Conservation (phyloP, 2,113 vertebrate species). For the Todiramphus chloris region DNA sequence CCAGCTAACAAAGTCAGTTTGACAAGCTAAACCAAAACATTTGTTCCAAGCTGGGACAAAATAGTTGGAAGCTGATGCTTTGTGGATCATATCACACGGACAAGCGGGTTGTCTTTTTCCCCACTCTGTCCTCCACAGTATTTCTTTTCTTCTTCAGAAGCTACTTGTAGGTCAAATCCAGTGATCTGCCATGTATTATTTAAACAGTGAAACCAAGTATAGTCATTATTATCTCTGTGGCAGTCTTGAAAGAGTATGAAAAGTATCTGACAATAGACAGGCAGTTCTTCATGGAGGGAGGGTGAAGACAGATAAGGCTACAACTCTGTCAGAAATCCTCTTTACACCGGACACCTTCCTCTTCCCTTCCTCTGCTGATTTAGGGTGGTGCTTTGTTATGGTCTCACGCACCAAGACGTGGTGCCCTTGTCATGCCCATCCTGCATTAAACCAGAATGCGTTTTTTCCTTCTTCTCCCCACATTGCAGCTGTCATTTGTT, state of each 20-base stretch:
- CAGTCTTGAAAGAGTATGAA: conserved; percentile 4
- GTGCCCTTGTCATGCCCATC: not conserved
- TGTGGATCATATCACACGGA: not conserved
- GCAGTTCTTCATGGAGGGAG: conserved; percentile 4
- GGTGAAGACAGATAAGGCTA: conserved; percentile 10
- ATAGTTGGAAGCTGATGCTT: not conserved
- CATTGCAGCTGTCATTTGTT: conserved; percentile 70
- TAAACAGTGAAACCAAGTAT: not conserved
- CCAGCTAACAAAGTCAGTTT: not conserved
- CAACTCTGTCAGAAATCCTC: conserved; percentile 1
- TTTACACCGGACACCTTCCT: not conserved
- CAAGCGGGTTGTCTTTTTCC: not conserved
- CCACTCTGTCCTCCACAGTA: not conserved
- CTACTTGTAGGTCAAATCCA: not conserved
- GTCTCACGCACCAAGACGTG: not conserved
- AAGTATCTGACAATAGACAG: not conserved
- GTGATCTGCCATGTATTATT: not conserved
- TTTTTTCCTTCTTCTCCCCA: not conserved
- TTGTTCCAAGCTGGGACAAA: not conserved
- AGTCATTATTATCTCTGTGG: not conserved
- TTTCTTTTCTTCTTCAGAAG: not conserved
- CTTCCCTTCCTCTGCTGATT: not conserved
- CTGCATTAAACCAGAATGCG: not conserved
- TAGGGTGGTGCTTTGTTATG: not conserved
- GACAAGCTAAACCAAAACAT: conserved; percentile 3